Conservation (phyloP, 2,888 invertebrate genomes). For the Saturnia pavonia region DNA sequence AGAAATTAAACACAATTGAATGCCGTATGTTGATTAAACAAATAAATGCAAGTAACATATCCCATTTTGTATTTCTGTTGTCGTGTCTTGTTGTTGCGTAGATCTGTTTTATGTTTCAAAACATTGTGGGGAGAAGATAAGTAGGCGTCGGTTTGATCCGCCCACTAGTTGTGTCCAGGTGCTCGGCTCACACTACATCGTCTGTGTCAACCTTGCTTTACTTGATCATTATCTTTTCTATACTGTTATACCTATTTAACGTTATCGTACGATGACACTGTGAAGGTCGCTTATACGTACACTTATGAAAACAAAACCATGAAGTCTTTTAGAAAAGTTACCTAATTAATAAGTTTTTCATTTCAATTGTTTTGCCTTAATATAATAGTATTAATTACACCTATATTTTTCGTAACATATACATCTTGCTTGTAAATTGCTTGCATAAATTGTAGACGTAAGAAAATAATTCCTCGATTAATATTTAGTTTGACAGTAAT, state of each 20-base stretch:
- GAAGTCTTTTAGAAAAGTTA: not conserved
- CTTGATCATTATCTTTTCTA: slow-evolving; percentile 51
- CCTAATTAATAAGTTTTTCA: not conserved
- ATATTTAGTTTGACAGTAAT: no score
- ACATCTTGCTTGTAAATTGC: not conserved
- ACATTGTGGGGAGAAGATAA: slow-evolving; percentile 44
- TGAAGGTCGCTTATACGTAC: not conserved
- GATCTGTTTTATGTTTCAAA: slow-evolving; percentile 51
- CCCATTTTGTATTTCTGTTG: slow-evolving; percentile 30
- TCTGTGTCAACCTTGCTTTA: slow-evolving; percentile 54
- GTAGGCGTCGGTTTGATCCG: slow-evolving; percentile 59
- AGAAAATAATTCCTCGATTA: not conserved
- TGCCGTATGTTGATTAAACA: not conserved
- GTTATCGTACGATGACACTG: slow-evolving; percentile 12
- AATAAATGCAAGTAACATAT: not conserved
- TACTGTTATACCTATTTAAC: slow-evolving; percentile 33
- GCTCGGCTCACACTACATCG: slow-evolving; percentile 33
- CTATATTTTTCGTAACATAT: not conserved
- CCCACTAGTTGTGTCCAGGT: slow-evolving; percentile 72
- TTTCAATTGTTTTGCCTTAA: not conserved
- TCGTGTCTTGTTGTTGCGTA: slow-evolving; percentile 52
- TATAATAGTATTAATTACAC: no score
- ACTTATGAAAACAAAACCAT: not conserved
- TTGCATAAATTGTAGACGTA: not conserved
- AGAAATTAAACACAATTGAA: not conserved